Conservation (phyloP, 2,797 vertebrate genomes). For the Tokudaia muenninki region DNA sequence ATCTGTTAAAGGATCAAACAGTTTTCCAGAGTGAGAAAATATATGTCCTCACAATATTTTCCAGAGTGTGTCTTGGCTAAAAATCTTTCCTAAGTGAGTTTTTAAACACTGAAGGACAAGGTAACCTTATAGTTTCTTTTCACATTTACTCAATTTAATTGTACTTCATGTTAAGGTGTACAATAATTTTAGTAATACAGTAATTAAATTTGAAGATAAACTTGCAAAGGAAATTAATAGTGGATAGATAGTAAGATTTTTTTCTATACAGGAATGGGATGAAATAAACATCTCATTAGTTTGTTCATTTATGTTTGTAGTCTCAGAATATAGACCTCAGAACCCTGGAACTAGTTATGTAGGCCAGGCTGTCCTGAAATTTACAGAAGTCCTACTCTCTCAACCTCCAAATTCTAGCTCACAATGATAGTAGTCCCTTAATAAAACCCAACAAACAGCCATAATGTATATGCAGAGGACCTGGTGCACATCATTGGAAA, state of each 20-base stretch:
- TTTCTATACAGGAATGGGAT: neutral
- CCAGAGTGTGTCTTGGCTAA: conserved; percentile 7
- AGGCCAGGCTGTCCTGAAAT: neutral
- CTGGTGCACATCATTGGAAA: neutral
- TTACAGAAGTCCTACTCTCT: neutral
- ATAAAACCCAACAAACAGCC: neutral
- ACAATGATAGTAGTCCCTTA: neutral
- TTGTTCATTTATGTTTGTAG: neutral
- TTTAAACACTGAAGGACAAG: conserved; percentile 45
- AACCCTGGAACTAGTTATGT: neutral
- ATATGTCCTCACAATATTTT: neutral
- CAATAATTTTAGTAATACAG: neutral
- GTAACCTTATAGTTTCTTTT: conserved; percentile 10
- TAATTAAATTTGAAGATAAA: neutral
- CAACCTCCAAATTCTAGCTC: neutral
- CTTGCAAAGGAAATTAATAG: neutral
- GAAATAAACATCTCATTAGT: neutral
- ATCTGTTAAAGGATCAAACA: conserved; percentile 46
- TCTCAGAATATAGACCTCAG: neutral
- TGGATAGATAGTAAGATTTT: neutral
- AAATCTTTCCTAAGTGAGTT: conserved; percentile 14
- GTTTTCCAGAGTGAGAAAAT: neutral
- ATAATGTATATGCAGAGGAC: neutral
- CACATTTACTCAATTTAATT: conserved; percentile 10
- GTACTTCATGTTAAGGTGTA: neutral